Percentiles rank a stretch among this genome's conserved stretches.
Conservation (phyloP, 2,888 invertebrate species). For the Epistrophe eligans region DNA sequence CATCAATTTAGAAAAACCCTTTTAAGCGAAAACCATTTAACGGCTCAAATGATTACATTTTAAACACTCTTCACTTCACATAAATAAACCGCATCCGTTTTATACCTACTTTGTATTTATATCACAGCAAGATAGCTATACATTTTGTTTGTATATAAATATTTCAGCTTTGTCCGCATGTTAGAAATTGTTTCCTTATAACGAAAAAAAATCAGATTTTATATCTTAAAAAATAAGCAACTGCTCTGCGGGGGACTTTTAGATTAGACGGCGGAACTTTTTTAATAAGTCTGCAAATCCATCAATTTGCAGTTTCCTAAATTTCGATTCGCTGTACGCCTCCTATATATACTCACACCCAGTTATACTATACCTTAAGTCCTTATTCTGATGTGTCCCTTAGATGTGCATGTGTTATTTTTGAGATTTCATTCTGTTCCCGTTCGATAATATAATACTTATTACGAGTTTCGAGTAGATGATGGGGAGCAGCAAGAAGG, state of each 20-base stretch:
- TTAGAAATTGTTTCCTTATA: constrained; percentile 5
- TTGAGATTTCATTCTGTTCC: constrained; percentile 12
- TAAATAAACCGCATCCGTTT: constrained; percentile 39
- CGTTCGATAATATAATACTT: constrained; percentile 16
- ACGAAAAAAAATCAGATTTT: constrained; percentile 3
- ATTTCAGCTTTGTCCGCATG: neutral
- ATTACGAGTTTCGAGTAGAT: constrained; percentile 7
- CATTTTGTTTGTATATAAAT: neutral
- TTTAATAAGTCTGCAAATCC: constrained; percentile 66
- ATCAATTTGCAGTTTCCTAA: constrained; percentile 60
- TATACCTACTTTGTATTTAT: neutral
- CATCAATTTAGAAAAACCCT: constrained; percentile 51
- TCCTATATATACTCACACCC: neutral
- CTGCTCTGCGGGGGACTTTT: constrained; percentile 24
- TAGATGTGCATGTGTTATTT: constrained; percentile 19
- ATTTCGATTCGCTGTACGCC: constrained; percentile 29
- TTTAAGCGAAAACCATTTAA: constrained; percentile 54
- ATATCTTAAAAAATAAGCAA: constrained; percentile 28
- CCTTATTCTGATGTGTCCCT: neutral
- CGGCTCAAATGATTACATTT: constrained; percentile 56
- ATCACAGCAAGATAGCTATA: neutral
- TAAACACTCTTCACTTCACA: constrained; percentile 50
- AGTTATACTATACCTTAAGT: neutral
- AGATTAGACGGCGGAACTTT: constrained; percentile 52
- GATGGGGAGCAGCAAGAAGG: constrained; percentile 1